phyloP scores from a whole-genome alignment of 2,888 invertebrate species.

The Theristus sp. region DNA sequence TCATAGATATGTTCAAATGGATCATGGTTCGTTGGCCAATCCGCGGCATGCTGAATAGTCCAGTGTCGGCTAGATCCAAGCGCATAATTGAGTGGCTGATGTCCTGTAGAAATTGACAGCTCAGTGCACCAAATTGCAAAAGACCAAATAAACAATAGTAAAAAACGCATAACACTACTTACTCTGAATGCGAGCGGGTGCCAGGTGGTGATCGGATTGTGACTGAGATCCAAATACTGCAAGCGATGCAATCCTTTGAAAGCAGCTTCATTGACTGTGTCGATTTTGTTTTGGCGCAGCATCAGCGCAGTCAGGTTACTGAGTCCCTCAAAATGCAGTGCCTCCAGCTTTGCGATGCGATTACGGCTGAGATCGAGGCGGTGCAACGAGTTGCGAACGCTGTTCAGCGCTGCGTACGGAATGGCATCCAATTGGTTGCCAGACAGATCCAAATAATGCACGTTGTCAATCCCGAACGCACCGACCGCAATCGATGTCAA shows the following conservation, averaged over 20 bases:
- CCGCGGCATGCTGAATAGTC: conserved; percentile 22
- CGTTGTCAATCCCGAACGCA: too few species aligned
- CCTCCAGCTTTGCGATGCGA: conserved; percentile 29
- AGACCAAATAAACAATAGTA: not conserved
- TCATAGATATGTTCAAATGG: conserved; percentile 15
- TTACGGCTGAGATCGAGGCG: conserved; percentile 42
- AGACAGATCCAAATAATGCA: conserved; percentile 50
- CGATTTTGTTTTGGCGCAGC: not conserved
- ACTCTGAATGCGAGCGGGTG: conserved; percentile 21
- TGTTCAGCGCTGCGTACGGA: conserved; percentile 49
- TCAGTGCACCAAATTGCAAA: too few species aligned
- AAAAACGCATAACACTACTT: not conserved
- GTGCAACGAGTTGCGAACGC: conserved; percentile 34
- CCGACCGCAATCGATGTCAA: too few species aligned
- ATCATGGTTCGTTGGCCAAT: conserved; percentile 12
- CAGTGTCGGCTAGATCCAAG: conserved; percentile 22
- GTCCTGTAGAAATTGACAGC: conserved; percentile 10
- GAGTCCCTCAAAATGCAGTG: not conserved
- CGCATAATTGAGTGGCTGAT: conserved; percentile 16
- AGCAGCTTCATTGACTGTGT: not conserved
- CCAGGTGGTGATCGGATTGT: conserved; percentile 27
- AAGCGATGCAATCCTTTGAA: conserved; percentile 10
- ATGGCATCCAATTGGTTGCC: conserved; percentile 49
- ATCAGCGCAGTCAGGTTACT: not conserved
- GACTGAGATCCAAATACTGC: conserved; percentile 17